Evolutionary conservation across 1,140 invertebrate species (phyloP).

Genomic region (Pseudomyrmex dendroicus): DNA sequence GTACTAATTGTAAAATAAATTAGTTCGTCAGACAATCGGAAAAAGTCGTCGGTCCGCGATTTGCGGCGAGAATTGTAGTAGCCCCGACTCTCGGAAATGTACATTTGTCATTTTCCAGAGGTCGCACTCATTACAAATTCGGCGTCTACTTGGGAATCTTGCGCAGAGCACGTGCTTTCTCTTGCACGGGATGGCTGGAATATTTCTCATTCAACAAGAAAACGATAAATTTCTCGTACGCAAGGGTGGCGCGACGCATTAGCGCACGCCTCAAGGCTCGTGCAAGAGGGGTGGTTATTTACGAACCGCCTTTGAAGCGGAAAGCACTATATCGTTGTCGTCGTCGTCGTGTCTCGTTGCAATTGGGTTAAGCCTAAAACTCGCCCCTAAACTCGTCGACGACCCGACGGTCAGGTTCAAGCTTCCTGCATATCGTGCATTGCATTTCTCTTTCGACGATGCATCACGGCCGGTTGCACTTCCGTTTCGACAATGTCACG

Average conservation of each 20-base stretch:
- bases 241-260: slow-evolving; percentile 38
- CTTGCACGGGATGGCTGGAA: slow-evolving; percentile 56
- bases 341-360: slow-evolving; percentile 63
- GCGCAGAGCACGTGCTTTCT: slow-evolving; percentile 31
- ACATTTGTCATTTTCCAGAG: slow-evolving; percentile 29
- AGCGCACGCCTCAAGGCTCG: slow-evolving; percentile 39
- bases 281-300: slow-evolving; percentile 70
- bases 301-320: slow-evolving; percentile 57
- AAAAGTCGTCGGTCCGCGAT: slow-evolving; percentile 1
- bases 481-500: slow-evolving; percentile 59
- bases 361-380: slow-evolving; percentile 75
- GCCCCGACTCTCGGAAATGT: slow-evolving; percentile 19
- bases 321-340: slow-evolving; percentile 63
- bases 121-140: slow-evolving; percentile 52
- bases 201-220: slow-evolving; percentile 70
- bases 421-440: slow-evolving; percentile 30
- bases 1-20: not conserved
- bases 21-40: slow-evolving; percentile 13
- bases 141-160: slow-evolving; percentile 59
- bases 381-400: slow-evolving; percentile 35
- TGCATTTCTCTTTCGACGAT: slow-evolving; percentile 67
- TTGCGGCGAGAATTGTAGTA: slow-evolving; percentile 1
- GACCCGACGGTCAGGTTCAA: slow-evolving; percentile 69
- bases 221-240: slow-evolving; percentile 70
- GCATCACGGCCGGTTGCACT: slow-evolving; percentile 58